Base-by-base conservation (phyloP, 2,113 vertebrate genomes). In the Albula goreensis region DNA sequence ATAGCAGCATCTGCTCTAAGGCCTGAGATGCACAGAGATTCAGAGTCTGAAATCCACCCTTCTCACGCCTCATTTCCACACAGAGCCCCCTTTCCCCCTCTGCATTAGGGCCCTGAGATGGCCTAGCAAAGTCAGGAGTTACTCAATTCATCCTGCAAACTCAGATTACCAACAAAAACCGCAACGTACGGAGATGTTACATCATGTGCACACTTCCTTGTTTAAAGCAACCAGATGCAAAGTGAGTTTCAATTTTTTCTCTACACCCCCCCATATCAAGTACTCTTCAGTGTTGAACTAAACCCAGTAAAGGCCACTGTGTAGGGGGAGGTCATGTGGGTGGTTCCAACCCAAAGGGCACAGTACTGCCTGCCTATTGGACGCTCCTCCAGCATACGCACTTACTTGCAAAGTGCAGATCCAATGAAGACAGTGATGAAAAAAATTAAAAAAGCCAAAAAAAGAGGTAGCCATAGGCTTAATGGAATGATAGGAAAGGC, bases 401-500 rank as follows among this genome's bases (percentile, higher is more conserved):
- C 81, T 12, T 13, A 11, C 78, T 22, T 15, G 57, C 77, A 78
- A 89, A 90, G 90, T 86, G 89, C 63, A 31, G 82, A 12, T 89
- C 91, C 91, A 88, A 91, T 84, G 57, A 92, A 4, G 85, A 87
- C 87, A 89, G 87, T 80, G 89, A 84, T 19, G 5, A 88, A 89
- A 83, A 82, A 82, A 91, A 86, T 88, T 85, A 90, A 80, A 60
- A 87, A 87, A 82, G 49, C 10, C 70, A 86, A 85, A 85, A 85
- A 41, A 86, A 80, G 86, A 96, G 95, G 95, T 96, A 96, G 95
- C 95, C 94, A 15, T 93, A 93, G 95, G 94, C 94, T 94, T 92
- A 93, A 93, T 94, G 94, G 94, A 96, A 96, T 94, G 91, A 94
- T 82, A 87, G 52, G 87, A 84, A 84, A 79, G 50, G 66, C 63